A percentile compares a stretch with the other conserved stretches of the same genome.
Evolutionary conservation across 1,140 invertebrate genomes (phyloP).

Genomic region (Drosophila lowei): DNA sequence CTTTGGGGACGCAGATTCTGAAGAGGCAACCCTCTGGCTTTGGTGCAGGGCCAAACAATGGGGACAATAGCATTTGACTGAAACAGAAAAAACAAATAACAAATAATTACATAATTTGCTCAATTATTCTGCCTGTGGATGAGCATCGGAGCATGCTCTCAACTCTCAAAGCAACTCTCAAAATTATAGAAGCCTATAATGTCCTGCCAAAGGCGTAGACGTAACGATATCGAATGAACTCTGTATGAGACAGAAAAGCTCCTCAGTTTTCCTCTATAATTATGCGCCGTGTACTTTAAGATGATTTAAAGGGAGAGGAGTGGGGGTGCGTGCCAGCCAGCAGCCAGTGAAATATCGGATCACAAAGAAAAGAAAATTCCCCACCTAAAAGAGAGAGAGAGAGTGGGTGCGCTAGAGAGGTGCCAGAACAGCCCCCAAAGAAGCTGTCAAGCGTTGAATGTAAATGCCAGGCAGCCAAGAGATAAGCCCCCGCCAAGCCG

Average conservation of each 20-base stretch:
- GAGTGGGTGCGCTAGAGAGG: background rate
- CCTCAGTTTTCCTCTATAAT: slow-evolving; percentile 30
- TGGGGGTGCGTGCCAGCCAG: slow-evolving; percentile 3
- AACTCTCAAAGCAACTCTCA: too few species aligned
- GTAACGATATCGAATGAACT: slow-evolving; percentile 34
- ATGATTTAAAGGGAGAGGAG: slow-evolving; percentile 24
- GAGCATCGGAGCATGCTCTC: too few species aligned
- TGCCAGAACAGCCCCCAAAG: slow-evolving; percentile 27
- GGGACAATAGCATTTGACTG: too few species aligned
- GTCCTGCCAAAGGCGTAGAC: too few species aligned
- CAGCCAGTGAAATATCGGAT: slow-evolving; percentile 42
- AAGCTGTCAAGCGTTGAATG: slow-evolving; percentile 79
- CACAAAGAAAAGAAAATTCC: slow-evolving; percentile 46
- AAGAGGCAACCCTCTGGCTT: too few species aligned
- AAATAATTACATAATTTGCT: too few species aligned
- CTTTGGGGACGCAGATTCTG: too few species aligned
- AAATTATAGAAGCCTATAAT: too few species aligned
- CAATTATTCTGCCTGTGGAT: too few species aligned
- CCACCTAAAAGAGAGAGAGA: background rate
- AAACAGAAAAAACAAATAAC: too few species aligned
- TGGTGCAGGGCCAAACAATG: too few species aligned
- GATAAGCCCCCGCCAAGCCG: slow-evolving; percentile 66
- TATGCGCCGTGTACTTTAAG: slow-evolving; percentile 30
- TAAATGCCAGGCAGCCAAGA: slow-evolving; percentile 77
- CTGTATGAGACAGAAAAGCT: too few species aligned